A percentile compares a stretch with the other conserved stretches of the same genome.
Evolutionary conservation across 2,113 vertebrate species (phyloP).

Genomic region (Coturnix japonica): DNA sequence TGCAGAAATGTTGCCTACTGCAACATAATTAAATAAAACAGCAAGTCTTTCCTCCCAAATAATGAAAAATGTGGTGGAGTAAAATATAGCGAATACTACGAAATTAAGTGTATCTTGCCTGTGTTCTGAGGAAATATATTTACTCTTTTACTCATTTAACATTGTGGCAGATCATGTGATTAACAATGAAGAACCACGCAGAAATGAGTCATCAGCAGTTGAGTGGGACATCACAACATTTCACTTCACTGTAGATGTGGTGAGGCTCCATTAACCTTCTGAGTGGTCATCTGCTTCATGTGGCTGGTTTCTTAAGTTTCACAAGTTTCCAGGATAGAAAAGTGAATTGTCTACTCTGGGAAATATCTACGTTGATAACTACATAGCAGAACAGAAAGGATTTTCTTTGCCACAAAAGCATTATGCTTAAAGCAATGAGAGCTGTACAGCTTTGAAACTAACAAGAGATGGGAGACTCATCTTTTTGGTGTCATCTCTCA

Average conservation of each 20-base stretch:
- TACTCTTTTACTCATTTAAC: background rate
- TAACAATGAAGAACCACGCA: background rate
- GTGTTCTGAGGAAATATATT: background rate
- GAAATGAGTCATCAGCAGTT: background rate
- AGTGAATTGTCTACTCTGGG: background rate
- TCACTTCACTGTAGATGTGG: background rate
- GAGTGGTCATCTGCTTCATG: background rate
- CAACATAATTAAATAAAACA: constrained; percentile 39
- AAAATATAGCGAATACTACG: background rate
- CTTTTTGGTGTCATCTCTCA: background rate
- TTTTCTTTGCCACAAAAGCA: background rate
- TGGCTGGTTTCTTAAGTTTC: background rate
- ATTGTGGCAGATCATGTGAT: background rate
- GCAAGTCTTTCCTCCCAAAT: background rate
- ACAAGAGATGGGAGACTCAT: background rate
- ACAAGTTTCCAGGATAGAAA: background rate
- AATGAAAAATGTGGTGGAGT: background rate
- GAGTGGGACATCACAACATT: background rate
- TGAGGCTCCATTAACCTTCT: background rate
- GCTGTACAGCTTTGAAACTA: background rate
- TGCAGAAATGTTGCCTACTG: background rate
- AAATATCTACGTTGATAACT: background rate
- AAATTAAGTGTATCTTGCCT: background rate
- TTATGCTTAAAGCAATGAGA: background rate
- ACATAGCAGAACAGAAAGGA: background rate